Percentiles rank a stretch among this genome's conserved stretches.
Evolutionary conservation across 2,113 vertebrate genomes (phyloP).

Genomic region (Ophiodon elongatus): DNA sequence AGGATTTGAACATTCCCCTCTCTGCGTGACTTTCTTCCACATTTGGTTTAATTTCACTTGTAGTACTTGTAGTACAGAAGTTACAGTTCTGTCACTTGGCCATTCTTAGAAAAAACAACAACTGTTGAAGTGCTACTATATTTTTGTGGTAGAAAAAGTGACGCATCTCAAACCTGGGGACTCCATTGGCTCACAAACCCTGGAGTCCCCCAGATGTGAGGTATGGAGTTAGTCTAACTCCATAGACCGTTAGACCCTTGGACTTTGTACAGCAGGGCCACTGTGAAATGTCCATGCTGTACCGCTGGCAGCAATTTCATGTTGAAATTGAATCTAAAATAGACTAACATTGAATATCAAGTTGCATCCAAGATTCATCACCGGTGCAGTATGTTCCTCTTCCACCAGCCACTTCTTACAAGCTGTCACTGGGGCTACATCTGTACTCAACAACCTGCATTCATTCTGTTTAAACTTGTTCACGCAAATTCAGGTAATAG

Average conservation of each 20-base stretch:
- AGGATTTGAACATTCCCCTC: too few species aligned
- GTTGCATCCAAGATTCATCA: background rate
- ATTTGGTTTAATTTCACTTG: too few species aligned
- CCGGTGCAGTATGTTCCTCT: background rate
- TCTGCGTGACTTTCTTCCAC: too few species aligned
- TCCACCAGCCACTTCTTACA: background rate
- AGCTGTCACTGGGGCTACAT: background rate
- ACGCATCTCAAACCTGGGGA: too few species aligned
- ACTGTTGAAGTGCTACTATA: background rate
- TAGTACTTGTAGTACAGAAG: too few species aligned
- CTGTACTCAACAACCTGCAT: background rate
- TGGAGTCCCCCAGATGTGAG: too few species aligned
- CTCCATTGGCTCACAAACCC: too few species aligned
- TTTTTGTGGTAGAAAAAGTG: background rate
- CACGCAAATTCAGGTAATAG: background rate
- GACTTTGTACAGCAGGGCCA: too few species aligned
- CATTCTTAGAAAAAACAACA: background rate
- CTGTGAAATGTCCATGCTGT: too few species aligned
- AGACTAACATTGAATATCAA: background rate
- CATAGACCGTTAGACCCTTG: too few species aligned
- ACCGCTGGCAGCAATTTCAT: background rate
- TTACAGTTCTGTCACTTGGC: background rate
- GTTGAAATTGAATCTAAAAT: background rate
- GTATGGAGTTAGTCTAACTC: too few species aligned
- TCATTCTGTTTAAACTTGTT: constrained; percentile 15